These are phyloP conservation scores for Phymorhynchus buccinoides DNA, from an alignment of 1,140 invertebrate species.

Conservation along the genomic window DNA sequence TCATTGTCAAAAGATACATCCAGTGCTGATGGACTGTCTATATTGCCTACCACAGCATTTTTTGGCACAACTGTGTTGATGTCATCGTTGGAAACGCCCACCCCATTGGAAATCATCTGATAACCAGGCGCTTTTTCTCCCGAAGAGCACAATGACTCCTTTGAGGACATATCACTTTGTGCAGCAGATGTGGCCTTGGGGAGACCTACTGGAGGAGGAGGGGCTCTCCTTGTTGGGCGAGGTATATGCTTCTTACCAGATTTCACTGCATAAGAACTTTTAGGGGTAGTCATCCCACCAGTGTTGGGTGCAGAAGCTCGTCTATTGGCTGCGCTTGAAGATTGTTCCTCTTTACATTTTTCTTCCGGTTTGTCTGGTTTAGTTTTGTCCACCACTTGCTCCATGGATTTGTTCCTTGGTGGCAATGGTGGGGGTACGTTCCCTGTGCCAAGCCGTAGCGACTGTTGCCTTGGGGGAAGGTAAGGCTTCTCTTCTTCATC, in stretches of 20 bases:
- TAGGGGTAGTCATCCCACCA: not conserved
- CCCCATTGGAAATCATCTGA: constrained; percentile 19
- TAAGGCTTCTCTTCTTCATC: constrained; percentile 38
- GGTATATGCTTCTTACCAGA: constrained; percentile 31
- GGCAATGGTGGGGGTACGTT: constrained; percentile 47
- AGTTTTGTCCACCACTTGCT: constrained; percentile 5
- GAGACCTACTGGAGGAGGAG: constrained; percentile 44
- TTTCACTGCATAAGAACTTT: not conserved
- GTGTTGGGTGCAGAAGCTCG: not conserved
- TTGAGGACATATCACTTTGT: not conserved
- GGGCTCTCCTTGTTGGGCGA: constrained; percentile 45
- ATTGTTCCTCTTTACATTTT: not conserved
- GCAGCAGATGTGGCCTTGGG: constrained; percentile 27
- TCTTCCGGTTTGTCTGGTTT: not conserved
- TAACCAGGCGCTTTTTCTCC: not conserved
- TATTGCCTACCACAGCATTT: constrained; percentile 1
- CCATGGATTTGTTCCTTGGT: constrained; percentile 45
- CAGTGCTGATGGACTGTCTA: not conserved
- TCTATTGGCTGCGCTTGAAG: not conserved
- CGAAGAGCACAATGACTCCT: not conserved
- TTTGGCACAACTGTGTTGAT: constrained; percentile 6
- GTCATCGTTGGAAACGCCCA: not conserved
- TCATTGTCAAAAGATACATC: constrained; percentile 40
- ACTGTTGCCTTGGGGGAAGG: constrained; percentile 47
- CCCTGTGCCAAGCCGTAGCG: constrained; percentile 35